A percentile compares a stretch with the other conserved stretches of the same genome.
Conservation (phyloP, 1,140 invertebrate genomes). For the Ceratina australensis region DNA sequence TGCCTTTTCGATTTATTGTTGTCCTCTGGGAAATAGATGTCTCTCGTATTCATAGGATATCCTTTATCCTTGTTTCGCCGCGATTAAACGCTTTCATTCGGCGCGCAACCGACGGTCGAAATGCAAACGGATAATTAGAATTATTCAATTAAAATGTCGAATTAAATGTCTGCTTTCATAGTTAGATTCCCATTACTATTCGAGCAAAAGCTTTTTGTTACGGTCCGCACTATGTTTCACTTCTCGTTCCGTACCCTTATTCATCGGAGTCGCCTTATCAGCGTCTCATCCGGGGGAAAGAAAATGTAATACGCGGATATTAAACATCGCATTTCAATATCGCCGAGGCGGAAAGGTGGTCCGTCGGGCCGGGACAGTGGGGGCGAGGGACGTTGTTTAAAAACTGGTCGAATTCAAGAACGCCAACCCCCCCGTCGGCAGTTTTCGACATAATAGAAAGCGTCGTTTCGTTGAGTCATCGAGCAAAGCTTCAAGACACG, state of each 20-base stretch:
- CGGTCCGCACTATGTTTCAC: too few relatives aligned
- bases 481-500: slow-evolving; percentile 35
- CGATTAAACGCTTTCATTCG: too few relatives aligned
- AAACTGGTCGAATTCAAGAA: slow-evolving; percentile 34
- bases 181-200: too few relatives aligned
- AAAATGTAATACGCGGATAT: slow-evolving; percentile 26
- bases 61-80: too few relatives aligned
- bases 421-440: slow-evolving; percentile 18
- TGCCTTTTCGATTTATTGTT: background rate
- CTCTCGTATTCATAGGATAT: too few relatives aligned
- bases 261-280: background rate
- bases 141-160: too few relatives aligned
- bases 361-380: background rate
- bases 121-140: too few relatives aligned
- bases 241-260: too few relatives aligned
- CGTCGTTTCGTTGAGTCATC: slow-evolving; percentile 50
- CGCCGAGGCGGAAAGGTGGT: background rate
- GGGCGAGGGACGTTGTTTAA: background rate
- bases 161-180: too few relatives aligned
- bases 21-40: background rate
- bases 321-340: slow-evolving; percentile 31
- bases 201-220: too few relatives aligned
- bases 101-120: too few relatives aligned
- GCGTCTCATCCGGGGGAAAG: background rate
- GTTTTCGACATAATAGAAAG: slow-evolving; percentile 34